A percentile compares a stretch with the other conserved stretches of the same genome.
Conservation (phyloP, 2,113 vertebrate species). For the Cephalopterus ornatus region DNA sequence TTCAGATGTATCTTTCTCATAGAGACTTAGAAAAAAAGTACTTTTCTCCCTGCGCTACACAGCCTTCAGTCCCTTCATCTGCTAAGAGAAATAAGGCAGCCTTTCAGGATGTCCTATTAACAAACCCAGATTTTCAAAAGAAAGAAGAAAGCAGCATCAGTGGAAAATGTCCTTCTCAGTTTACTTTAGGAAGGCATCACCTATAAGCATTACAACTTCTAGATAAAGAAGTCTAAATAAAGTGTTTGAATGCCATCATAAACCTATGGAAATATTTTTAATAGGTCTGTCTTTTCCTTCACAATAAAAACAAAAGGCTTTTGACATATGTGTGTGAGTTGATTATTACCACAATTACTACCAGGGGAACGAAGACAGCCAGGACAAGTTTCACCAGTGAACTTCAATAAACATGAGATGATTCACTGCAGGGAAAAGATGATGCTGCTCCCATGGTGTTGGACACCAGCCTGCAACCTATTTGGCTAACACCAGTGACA, state of each 20-base stretch:
- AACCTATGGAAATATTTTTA: not conserved
- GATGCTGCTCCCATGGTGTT: not conserved
- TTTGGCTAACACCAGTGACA: not conserved
- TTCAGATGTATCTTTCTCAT: not conserved
- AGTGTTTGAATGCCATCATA: not conserved
- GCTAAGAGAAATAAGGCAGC: not conserved
- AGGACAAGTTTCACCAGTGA: not conserved
- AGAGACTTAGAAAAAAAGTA: not conserved
- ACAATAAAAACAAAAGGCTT: constrained; percentile 1
- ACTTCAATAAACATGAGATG: not conserved
- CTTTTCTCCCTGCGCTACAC: not conserved
- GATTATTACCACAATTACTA: not conserved
- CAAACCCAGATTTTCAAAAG: not conserved
- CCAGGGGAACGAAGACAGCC: not conserved
- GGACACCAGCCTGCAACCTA: not conserved
- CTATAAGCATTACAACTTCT: not conserved
- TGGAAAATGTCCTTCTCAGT: not conserved
- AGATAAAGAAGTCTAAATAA: not conserved
- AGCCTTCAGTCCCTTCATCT: not conserved
- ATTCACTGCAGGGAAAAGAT: not conserved
- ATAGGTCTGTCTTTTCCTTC: not conserved
- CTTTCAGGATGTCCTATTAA: not conserved
- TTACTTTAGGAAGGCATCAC: not conserved
- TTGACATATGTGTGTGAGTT: not conserved
- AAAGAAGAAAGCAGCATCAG: not conserved